phyloP scores from a whole-genome alignment of 2,113 vertebrate genomes.

The Synchiropus splendidus region DNA sequence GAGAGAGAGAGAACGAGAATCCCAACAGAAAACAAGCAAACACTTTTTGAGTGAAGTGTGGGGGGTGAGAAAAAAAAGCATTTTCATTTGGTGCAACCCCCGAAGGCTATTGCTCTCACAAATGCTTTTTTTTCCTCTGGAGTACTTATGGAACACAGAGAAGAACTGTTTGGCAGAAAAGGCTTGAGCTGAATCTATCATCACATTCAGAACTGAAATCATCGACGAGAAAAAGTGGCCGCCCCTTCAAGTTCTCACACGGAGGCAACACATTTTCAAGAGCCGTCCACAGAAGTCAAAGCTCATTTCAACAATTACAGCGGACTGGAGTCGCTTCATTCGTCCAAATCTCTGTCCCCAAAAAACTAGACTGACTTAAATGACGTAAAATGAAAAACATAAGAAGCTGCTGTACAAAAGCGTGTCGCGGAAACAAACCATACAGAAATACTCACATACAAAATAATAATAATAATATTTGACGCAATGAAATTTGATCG shows the following conservation, averaged over 20 bases:
- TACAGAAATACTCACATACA: too few relatives aligned
- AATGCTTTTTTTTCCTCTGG: slow-evolving; percentile 75
- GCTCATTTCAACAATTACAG: too few relatives aligned
- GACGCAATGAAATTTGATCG: too few relatives aligned
- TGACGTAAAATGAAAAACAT: too few relatives aligned
- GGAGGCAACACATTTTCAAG: slow-evolving; percentile 25
- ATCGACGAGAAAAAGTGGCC: background rate
- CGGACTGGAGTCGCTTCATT: too few relatives aligned
- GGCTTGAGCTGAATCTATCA: slow-evolving; percentile 32
- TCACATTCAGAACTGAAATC: slow-evolving; percentile 19
- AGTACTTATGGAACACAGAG: slow-evolving; percentile 75
- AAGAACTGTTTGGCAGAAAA: slow-evolving; percentile 73
- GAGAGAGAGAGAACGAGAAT: slow-evolving; percentile 48
- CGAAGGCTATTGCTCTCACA: slow-evolving; percentile 71
- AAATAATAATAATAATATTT: too few relatives aligned
- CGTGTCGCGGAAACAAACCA: too few relatives aligned
- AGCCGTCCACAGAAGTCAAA: background rate
- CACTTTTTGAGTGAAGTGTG: slow-evolving; percentile 71
- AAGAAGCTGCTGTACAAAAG: too few relatives aligned
- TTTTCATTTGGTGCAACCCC: slow-evolving; percentile 71
- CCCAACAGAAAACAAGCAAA: slow-evolving; percentile 68
- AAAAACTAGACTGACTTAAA: too few relatives aligned
- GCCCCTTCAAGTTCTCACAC: slow-evolving; percentile 20
- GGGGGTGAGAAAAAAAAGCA: slow-evolving; percentile 71
- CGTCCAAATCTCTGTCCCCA: too few relatives aligned